A percentile compares a stretch with the other conserved stretches of the same genome.
phyloP scores from a whole-genome alignment of 2,888 invertebrate genomes.

The Ormyrus thymus region DNA sequence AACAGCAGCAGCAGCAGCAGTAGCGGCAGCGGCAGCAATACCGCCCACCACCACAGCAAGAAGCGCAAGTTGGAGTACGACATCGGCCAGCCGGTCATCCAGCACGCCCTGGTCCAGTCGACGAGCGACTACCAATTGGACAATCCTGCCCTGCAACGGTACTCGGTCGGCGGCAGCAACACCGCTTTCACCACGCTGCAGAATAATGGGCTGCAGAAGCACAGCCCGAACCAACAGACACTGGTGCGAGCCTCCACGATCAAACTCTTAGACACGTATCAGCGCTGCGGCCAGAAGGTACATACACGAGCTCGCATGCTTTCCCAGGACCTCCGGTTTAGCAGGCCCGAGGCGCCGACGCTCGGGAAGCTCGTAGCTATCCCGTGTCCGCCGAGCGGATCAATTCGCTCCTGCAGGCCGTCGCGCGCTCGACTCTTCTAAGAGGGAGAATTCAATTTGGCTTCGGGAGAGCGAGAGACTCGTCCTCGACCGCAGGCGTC shows the following conservation, averaged over 20 bases:
- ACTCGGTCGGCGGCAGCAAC: constrained; percentile 69
- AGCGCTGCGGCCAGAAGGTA: constrained; percentile 82
- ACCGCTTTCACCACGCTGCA: constrained; percentile 71
- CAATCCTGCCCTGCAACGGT: constrained; percentile 64
- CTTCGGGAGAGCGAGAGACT: too few species aligned
- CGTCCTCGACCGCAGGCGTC: too few species aligned
- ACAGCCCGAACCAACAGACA: constrained; percentile 76
- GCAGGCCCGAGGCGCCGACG: too few species aligned
- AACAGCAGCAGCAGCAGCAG: constrained; percentile 74
- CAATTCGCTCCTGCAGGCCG: too few species aligned
- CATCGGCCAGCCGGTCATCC: constrained; percentile 72
- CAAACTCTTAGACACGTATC: constrained; percentile 82
- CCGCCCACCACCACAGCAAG: constrained; percentile 73
- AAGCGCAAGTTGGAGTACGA: constrained; percentile 76
- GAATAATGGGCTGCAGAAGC: constrained; percentile 73
- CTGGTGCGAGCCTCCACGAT: constrained; percentile 82
- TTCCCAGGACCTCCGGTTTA: too few species aligned
- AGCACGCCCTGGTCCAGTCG: constrained; percentile 74
- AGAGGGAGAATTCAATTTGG: too few species aligned
- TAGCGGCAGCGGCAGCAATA: constrained; percentile 69
- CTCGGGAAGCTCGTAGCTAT: too few species aligned
- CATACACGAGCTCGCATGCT: too few species aligned
- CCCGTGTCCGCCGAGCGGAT: too few species aligned
- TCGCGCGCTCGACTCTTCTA: too few species aligned
- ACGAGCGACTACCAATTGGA: constrained; percentile 72